A percentile compares a stretch with the other conserved stretches of the same genome.
These are phyloP conservation scores for Neodiprion lecontei DNA, from an alignment of 1,140 invertebrate species.

Conservation along the genomic window DNA sequence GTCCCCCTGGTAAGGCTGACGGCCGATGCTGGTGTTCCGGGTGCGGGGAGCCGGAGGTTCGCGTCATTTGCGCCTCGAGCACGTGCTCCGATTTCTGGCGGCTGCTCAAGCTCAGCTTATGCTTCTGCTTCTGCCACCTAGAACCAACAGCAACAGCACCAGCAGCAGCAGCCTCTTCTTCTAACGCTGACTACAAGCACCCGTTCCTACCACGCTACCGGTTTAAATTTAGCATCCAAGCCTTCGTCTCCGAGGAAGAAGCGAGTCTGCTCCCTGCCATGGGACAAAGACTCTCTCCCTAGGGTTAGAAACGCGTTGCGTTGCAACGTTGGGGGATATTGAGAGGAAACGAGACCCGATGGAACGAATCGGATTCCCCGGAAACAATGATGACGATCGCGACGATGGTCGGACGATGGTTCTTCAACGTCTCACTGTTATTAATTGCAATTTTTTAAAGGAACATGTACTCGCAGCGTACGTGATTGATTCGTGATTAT, in stretches of 20 bases:
- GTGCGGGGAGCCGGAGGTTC: constrained; percentile 43
- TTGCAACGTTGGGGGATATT: too few species aligned
- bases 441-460: too few species aligned
- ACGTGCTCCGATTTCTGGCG: constrained; percentile 62
- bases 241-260: constrained; percentile 32
- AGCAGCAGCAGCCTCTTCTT: too few species aligned
- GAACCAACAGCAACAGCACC: too few species aligned
- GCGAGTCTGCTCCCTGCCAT: constrained; percentile 42
- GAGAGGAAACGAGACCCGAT: too few species aligned
- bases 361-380: too few species aligned
- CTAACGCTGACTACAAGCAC: background rate
- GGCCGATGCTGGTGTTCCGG: constrained; percentile 8
- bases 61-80: constrained; percentile 54
- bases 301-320: too few species aligned
- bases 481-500: too few species aligned
- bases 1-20: background rate
- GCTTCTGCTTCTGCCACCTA: constrained; percentile 28
- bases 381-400: too few species aligned
- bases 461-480: too few species aligned
- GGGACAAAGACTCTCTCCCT: constrained; percentile 45
- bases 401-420: too few species aligned
- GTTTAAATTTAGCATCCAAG: constrained; percentile 48
- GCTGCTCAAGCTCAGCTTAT: constrained; percentile 51
- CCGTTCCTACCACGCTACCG: constrained; percentile 36
- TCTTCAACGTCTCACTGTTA: too few species aligned